Conservation (phyloP, 1,140 invertebrate species). For the Drosophila aff. region DNA sequence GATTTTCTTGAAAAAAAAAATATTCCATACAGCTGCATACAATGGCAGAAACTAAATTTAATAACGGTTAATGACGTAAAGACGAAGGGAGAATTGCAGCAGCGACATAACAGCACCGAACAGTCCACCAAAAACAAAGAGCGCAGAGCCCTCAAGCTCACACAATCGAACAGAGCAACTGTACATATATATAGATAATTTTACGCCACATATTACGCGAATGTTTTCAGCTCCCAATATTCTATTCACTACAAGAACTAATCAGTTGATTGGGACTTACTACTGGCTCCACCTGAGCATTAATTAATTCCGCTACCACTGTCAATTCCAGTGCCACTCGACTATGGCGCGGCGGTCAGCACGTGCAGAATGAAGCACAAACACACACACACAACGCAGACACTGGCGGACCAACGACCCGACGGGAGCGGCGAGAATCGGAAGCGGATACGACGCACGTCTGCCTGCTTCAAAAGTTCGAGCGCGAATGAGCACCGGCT, state of each 20-base stretch:
- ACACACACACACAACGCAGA: neutral
- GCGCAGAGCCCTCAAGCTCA: neutral
- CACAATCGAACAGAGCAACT: conserved; percentile 1
- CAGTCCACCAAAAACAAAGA: conserved; percentile 24
- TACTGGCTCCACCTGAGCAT: conserved; percentile 29
- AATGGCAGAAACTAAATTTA: conserved; percentile 39
- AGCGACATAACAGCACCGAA: conserved; percentile 9
- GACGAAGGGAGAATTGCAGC: conserved; percentile 25
- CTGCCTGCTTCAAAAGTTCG: neutral
- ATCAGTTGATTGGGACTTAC: conserved; percentile 31
- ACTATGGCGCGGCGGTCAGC: conserved; percentile 5
- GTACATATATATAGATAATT: conserved; percentile 16
- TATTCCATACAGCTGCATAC: conserved; percentile 9
- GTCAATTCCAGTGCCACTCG: conserved; percentile 14
- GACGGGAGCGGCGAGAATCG: conserved; percentile 1
- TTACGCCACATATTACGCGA: conserved; percentile 34
- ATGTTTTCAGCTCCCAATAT: neutral
- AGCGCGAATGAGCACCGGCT: conserved; percentile 11
- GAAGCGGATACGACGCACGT: conserved; percentile 7
- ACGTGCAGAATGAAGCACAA: conserved; percentile 31
- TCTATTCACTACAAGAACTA: conserved; percentile 10
- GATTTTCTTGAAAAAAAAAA: conserved; percentile 11
- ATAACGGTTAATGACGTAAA: conserved; percentile 61
- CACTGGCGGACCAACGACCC: conserved; percentile 12
- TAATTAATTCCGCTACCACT: conserved; percentile 12